Base-by-base conservation (phyloP, 2,888 invertebrate species). In the Tetropium fuscum region DNA sequence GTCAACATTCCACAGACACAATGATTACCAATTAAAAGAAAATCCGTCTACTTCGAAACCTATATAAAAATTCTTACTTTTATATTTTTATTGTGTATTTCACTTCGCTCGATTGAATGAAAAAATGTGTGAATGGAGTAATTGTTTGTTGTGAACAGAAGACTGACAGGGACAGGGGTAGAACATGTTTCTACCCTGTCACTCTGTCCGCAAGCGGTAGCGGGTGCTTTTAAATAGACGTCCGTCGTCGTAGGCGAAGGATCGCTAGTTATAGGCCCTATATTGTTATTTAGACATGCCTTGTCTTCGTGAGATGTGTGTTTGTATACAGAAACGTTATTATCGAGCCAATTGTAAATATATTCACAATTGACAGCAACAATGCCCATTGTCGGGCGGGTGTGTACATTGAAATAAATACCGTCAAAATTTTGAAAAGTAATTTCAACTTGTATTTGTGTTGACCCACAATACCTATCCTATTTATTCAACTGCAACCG, bases 311-410 rank as follows among this genome's bases (percentile, higher is more conserved):
- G 71, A 69, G 70, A 73, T 72, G 71, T 66, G 58, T 79, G 79
- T 80, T 79, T 79, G 77, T 79, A 80, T 77, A 80, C 78, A 79
- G 74, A 73, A 72, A 74, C 64, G 70, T 72, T 72, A 79, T 79
- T 79, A 80, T 78, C 76, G 66, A 62, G 41, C 58, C 64, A 61
- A 58, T 60, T 53, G 58, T 60, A 25, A 40, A 57, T 53, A 49
- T 70, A 72, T 74, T 66, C 70, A 72, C 73, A 75, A 76, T 75
- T 78, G 78, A 73, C 64, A 48, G 10, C 53, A 49, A 47, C 25
- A 22, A 22, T 56, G 47, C 51, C 48, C 30, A 49, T 64, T 63
- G 58, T 63, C 44, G 34, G 55, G 25, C 11, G 40, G 48, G 20
- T 48, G 15, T 48, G n/a, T n/a, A n/a, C n/a, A 43, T 59, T 43